Base-by-base conservation (phyloP, 2,113 vertebrate genomes). In the Ciconia boyciana region DNA sequence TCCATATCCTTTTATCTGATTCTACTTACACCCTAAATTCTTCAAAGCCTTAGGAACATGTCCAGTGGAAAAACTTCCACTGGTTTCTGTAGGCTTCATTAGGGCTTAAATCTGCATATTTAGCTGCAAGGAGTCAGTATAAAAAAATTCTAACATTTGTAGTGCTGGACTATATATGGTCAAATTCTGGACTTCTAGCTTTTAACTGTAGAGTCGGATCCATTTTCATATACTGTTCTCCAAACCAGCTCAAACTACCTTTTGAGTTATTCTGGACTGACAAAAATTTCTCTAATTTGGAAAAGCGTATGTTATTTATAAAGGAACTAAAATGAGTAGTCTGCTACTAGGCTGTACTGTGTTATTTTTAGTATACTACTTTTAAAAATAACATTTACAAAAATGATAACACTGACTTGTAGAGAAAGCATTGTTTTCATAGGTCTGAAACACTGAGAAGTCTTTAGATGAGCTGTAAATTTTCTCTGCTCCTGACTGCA, bases 401-500 rank as follows among this genome's bases (percentile, higher is more conserved):
- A 91, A 92, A 46, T 22, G 26, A 16, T 91, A 87, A 89, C 15
- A 62, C 28, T 6, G 4, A 77, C 81, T 72, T 89, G 19, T 68
- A 89, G 20, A 69, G 44, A 68, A 62, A 87, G 21, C 6, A 10
- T 57, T 97, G 64, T 89, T 98, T 97, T 97, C 72, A 55, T 88
- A 91, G 48, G 24, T 36, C n/a, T 88, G 87, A 96, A 83, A 86
- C 25, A 55, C 46, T 58, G 31, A 55, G 25, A 89, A 81, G 43
- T 81, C 51, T 90, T 86, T n/a, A n/a, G 32, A 28, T 51, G 55
- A 90, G n/a, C 20, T 71, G 20, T n/a, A 66, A 46, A 58, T 77
- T 90, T 92, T 86, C 16, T 9, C 29, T 36, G 3, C 21, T 92
- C 10, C 55, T 80, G 36, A 51, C 20, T 68, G 51, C n/a, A 93